Evolutionary conservation across 2,113 vertebrate genomes (phyloP), one percentile per base, ranked within the genome.

Genomic region (Euleptes europaea): DNA sequence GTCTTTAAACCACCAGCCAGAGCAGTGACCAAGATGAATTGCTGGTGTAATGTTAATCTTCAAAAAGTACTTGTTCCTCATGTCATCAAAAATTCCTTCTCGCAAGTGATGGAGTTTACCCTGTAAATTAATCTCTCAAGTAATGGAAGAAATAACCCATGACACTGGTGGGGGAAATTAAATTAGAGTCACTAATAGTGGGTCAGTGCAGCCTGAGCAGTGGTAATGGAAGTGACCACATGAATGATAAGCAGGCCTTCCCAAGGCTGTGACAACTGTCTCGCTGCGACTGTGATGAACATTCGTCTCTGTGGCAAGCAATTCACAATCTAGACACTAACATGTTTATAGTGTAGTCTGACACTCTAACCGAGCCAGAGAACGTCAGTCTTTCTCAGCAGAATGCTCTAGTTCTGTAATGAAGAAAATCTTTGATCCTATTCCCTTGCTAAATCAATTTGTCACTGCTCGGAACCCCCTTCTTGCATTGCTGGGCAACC

Each of bases 101-200:
- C 90, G 93, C 90, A 84, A 94, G 86, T 92, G 89, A 95, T 93
- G 91, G 88, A 95, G 94, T 96, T 96, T 95, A 91, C 88, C 83
- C 87, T 95, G 95, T 94, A 97, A 96, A 97, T 95, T 95, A 96
- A 95, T 95, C 91, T 93, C 90, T 94, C 89, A 95, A 95, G 90
- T 96, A 97, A 97, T 97, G 92, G 93, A 96, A 96, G 92, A 94
- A 96, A 95, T 94, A 96, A 96, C 94, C 95, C 90, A 93, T 96
- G 94, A 94, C 93, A 96, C 94, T 88, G 65, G 92, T 89, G 88
- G 92, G 91, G 92, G 88, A 96, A 97, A 97, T 97, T 97, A 97
- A 96, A 97, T 97, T 96, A 97, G 87, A 97, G 94, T 92, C 92
- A 93, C 93, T 96, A 96, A 97, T 95, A 95, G 95, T 91, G 93